Conservation (phyloP, 2,888 invertebrate genomes). For the Brachyptera putata region DNA sequence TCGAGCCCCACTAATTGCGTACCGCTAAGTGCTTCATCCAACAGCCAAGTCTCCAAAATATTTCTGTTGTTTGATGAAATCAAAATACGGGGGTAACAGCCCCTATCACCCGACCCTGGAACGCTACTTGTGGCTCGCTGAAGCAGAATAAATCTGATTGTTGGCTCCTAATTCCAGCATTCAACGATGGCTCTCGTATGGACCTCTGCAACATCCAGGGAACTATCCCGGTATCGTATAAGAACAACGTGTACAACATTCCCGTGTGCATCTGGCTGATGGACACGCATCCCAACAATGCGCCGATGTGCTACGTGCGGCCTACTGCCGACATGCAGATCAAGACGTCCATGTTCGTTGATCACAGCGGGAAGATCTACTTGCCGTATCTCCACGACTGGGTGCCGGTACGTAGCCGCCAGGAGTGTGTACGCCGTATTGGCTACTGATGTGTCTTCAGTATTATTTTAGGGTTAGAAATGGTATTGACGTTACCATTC, state of each 20-base stretch:
- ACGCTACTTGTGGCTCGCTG: too few species aligned
- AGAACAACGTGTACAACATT: constrained; percentile 80
- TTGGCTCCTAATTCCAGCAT: too few species aligned
- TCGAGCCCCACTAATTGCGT: too few species aligned
- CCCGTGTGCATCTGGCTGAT: constrained; percentile 94
- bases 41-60: too few species aligned
- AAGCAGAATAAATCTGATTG: too few species aligned
- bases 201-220: constrained; percentile 82
- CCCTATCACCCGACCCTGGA: too few species aligned
- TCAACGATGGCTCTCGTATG: constrained; percentile 79
- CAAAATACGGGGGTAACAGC: too few species aligned
- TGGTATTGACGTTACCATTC: too few species aligned
- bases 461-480: too few species aligned
- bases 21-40: too few species aligned
- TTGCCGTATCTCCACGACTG: constrained; percentile 96
- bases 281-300: constrained; percentile 95
- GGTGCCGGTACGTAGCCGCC: constrained; percentile 67
- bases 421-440: constrained; percentile 2
- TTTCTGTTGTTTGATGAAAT: too few species aligned
- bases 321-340: constrained; percentile 95
- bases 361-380: constrained; percentile 92
- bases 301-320: constrained; percentile 91
- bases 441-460: too few species aligned
- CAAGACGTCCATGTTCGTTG: constrained; percentile 90
- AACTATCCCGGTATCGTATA: constrained; percentile 88